Base-by-base conservation (phyloP, 2,888 invertebrate genomes). In the Amphipyra berbera region DNA sequence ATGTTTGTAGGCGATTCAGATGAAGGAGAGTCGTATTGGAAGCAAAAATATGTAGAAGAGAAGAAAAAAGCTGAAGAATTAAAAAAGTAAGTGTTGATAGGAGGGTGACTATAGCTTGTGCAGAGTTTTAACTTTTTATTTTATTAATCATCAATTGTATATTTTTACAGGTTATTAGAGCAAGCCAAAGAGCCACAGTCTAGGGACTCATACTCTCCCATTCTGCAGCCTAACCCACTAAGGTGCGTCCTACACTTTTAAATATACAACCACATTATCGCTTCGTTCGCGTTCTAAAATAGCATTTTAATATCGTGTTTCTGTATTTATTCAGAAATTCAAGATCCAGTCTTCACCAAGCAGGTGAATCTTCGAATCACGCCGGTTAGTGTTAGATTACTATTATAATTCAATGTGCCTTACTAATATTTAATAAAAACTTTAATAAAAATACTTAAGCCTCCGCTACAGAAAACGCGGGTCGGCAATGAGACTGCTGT, bases 41-140 rank as follows among this genome's bases (percentile, higher is more conserved):
- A 88, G 76, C 68, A 81, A 3, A 94, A 92, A 79, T 94, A 93
- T 81, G 84, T 88, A 0, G 89, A 90, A 59, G 90, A 92, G 67
- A 90, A 83, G 65, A 88, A 86, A 69, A 89, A 84, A 68, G 80
- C 82, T 0, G 81, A 82, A 1, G 87, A 89, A 70, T 76, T 92
- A 6, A 83, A 86, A 59, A 89, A 82, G 93, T 92, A 81, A 85
- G 79, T 60, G 15, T 44, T 15, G 2, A 8, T 15, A 6, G 9
- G 15, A 21, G 44, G 40, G 6, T 30, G 30, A 30, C 30, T 4
- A 21, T 21, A 21, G n/a, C n/a, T n/a, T 30, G 27, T 6, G 30
- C 7, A 30, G 7, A 30, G 30, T 30, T 30, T 30, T 2, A 21
- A 21, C 21, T 30, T 30, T 30, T 30, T 7, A 30, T 38, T 30